Percentiles rank a stretch among this genome's conserved stretches.
These are phyloP conservation scores for Galago senegalensis DNA, from an alignment of 2,797 vertebrate genomes.

Conservation along the genomic window DNA sequence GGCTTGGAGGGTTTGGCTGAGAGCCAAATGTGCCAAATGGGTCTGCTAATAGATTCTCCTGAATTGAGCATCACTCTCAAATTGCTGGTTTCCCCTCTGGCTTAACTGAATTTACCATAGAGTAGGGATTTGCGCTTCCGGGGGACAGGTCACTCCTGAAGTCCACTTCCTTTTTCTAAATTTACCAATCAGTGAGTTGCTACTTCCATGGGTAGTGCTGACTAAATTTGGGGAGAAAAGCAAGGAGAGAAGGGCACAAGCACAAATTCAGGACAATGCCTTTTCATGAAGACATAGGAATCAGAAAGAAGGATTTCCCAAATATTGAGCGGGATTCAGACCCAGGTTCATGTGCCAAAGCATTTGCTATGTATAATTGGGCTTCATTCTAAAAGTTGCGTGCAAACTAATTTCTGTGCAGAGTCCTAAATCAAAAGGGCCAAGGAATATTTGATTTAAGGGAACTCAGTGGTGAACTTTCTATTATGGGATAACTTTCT, in stretches of 20 bases:
- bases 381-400: constrained; percentile 1
- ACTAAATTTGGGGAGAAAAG: not conserved
- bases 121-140: not conserved
- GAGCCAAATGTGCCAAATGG: not conserved
- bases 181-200: not conserved
- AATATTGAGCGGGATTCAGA: not conserved
- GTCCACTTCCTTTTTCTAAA: not conserved
- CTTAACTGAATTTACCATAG: not conserved
- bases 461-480: not conserved
- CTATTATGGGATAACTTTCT: not conserved
- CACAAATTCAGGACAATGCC: not conserved
- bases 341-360: not conserved
- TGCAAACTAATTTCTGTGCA: not conserved
- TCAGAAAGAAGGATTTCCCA: not conserved
- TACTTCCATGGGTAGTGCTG: not conserved
- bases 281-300: not conserved
- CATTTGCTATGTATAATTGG: too few species aligned
- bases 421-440: constrained; percentile 1
- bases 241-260: not conserved
- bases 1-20: not conserved
- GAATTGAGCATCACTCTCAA: not conserved
- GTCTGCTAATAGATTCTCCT: constrained; percentile 8
- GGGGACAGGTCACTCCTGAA: not conserved
- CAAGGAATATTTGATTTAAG: not conserved
- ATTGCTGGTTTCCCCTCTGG: not conserved